Percentiles rank a stretch among this genome's conserved stretches.
These are phyloP conservation scores for Pterois miles DNA, from an alignment of 2,797 vertebrate genomes.

Conservation along the genomic window DNA sequence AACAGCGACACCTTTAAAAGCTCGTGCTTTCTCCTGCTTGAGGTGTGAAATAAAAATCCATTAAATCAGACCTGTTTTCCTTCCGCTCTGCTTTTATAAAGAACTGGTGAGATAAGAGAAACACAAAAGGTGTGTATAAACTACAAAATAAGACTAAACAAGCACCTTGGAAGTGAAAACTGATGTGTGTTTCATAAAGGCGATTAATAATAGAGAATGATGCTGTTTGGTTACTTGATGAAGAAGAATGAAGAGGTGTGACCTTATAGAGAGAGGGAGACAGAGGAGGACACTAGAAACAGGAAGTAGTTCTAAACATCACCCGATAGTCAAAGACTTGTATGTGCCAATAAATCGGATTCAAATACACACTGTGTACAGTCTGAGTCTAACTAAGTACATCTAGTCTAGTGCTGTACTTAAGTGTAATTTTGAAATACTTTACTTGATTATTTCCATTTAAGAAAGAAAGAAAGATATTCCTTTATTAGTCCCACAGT, in stretches of 20 bases:
- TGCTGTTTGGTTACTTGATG: neutral
- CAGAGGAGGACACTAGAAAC: neutral
- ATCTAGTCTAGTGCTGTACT: neutral
- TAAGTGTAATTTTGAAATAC: no score
- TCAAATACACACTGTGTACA: neutral
- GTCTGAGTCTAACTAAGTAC: neutral
- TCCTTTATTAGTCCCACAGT: no score
- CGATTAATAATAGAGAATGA: neutral
- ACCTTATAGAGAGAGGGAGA: neutral
- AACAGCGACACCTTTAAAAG: neutral
- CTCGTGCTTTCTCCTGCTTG: neutral
- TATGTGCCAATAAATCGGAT: neutral
- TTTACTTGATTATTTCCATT: neutral
- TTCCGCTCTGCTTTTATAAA: neutral
- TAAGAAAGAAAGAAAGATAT: no score
- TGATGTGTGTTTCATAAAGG: neutral
- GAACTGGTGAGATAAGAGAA: neutral
- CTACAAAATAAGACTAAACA: neutral
- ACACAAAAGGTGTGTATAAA: neutral
- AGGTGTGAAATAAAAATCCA: slow-evolving; percentile 21
- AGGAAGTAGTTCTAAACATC: neutral
- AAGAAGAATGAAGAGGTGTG: neutral
- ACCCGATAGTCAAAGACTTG: neutral
- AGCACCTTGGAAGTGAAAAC: neutral
- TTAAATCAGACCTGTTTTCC: neutral